phyloP scores from a whole-genome alignment of 2,888 invertebrate species.

The Adineta ricciae region DNA sequence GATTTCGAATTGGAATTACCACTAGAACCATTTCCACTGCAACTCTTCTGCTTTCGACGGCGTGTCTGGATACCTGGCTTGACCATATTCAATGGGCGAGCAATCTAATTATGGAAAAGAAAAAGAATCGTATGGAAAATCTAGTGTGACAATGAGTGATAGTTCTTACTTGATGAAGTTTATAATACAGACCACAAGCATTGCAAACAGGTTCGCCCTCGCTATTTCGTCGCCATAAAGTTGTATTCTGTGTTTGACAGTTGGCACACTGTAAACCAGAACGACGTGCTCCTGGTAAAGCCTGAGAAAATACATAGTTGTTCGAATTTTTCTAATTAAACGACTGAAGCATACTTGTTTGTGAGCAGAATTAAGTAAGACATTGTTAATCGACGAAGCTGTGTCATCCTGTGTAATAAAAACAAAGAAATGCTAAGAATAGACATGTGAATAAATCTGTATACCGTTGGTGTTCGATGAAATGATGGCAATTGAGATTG shows the following conservation, averaged over 20 bases:
- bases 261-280: constrained; percentile 75
- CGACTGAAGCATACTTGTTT: background rate
- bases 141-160: background rate
- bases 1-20: background rate
- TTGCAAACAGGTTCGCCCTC: constrained; percentile 93
- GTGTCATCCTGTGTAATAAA: background rate
- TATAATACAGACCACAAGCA: constrained; percentile 92
- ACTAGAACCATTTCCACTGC: background rate
- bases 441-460: background rate
- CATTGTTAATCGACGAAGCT: background rate
- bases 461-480: background rate
- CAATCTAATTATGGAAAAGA: background rate
- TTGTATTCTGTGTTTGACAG: constrained; percentile 78
- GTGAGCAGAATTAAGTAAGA: background rate
- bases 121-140: background rate
- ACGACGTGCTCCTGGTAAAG: constrained; percentile 21
- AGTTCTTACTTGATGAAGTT: constrained; percentile 63
- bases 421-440: background rate
- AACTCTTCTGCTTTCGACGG: constrained; percentile 8
- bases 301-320: background rate
- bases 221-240: constrained; percentile 86
- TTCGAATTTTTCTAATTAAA: background rate
- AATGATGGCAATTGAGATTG: background rate
- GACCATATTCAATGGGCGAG: constrained; percentile 10
- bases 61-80: constrained; percentile 9